Conservation (phyloP, 92 coral and sea anemone species). For the Porites evermanni region DNA sequence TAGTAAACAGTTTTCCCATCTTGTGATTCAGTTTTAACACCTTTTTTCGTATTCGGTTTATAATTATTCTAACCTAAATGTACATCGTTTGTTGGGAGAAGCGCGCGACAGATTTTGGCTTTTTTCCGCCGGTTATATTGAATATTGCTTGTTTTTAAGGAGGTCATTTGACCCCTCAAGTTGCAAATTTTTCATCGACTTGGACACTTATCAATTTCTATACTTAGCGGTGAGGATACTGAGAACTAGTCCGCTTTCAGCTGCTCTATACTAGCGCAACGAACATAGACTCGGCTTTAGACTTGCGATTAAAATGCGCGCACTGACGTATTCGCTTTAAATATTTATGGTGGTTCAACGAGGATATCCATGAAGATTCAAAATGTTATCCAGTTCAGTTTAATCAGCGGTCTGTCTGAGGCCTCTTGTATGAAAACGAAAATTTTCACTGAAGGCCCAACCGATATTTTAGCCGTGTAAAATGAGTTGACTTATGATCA, state of each 20-base stretch:
- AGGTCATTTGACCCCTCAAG: slow-evolving; percentile 38
- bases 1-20: background rate
- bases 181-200: slow-evolving; percentile 39
- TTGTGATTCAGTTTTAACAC: background rate
- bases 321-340: background rate
- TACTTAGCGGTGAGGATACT: background rate
- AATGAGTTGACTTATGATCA: slow-evolving; percentile 16
- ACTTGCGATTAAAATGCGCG: slow-evolving; percentile 12
- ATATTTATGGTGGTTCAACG: background rate
- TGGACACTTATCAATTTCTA: slow-evolving; percentile 40
- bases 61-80: background rate
- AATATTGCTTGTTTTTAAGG: background rate
- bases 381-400: background rate
- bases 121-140: slow-evolving; percentile 21
- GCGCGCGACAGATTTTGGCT: background rate
- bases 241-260: slow-evolving; percentile 4
- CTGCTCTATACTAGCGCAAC: background rate
- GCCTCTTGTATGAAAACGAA: background rate
- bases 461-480: slow-evolving; percentile 12
- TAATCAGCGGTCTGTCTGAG: background rate
- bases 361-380: background rate
- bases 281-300: background rate
- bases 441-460: background rate
- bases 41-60: background rate
- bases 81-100: slow-evolving; percentile 5